A percentile compares a stretch with the other conserved stretches of the same genome.
Conservation (phyloP, 2,888 invertebrate genomes). For the Brachylomia viminalis region DNA sequence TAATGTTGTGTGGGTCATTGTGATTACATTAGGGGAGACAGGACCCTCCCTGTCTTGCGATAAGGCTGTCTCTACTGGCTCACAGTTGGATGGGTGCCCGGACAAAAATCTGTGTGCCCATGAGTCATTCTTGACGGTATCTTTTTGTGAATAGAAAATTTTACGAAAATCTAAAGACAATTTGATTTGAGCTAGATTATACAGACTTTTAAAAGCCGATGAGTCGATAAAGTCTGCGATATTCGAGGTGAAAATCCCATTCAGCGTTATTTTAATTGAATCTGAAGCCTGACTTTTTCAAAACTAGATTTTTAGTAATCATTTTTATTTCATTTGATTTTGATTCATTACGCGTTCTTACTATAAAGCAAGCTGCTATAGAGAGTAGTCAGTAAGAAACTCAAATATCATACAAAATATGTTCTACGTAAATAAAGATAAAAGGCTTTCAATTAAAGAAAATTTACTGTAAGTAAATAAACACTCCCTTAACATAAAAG, state of each 20-base stretch:
- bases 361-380: not conserved
- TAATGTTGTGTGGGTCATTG: slow-evolving; percentile 55
- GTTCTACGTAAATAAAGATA: too few species aligned
- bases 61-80: slow-evolving; percentile 24
- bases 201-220: not conserved
- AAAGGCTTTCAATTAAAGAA: not conserved
- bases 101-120: not conserved
- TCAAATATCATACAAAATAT: not conserved
- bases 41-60: slow-evolving; percentile 21
- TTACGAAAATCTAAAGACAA: not conserved
- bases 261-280: slow-evolving; percentile 33
- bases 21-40: slow-evolving; percentile 51
- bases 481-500: not conserved
- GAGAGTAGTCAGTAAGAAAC: not conserved
- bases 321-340: slow-evolving; percentile 12
- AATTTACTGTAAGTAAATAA: not conserved
- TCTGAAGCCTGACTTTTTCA: not conserved
- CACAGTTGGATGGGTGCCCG: slow-evolving; percentile 43
- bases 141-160: not conserved
- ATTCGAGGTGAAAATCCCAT: not conserved
- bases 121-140: not conserved
- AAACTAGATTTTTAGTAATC: not conserved
- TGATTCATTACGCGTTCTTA: not conserved
- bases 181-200: slow-evolving; percentile 21
- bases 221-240: slow-evolving; percentile 7